A percentile compares a stretch with the other conserved stretches of the same genome.
Conservation (phyloP, 2,888 invertebrate genomes). For the Ennomos erosarius region DNA sequence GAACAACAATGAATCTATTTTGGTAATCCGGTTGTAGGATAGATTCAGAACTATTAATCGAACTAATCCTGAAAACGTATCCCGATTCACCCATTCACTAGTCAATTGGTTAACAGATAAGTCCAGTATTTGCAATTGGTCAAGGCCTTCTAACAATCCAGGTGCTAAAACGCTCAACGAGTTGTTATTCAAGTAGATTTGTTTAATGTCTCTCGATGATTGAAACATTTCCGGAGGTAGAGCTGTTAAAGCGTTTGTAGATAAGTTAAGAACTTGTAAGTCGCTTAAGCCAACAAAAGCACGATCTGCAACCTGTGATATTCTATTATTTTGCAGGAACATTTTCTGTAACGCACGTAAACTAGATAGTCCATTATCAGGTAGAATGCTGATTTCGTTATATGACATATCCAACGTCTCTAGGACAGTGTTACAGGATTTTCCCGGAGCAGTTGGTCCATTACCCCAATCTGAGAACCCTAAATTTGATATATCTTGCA, state of each 20-base stretch:
- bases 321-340: conserved; percentile 90
- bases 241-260: conserved; percentile 91
- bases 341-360: conserved; percentile 89
- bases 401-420: conserved; percentile 90
- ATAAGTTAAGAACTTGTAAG: conserved; percentile 90
- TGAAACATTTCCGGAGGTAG: conserved; percentile 92
- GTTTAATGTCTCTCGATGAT: conserved; percentile 88
- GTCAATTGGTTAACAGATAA: conserved; percentile 90
- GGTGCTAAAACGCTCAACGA: conserved; percentile 90
- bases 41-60: conserved; percentile 91
- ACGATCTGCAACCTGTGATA: conserved; percentile 90
- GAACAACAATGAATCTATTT: conserved; percentile 89
- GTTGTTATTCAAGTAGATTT: conserved; percentile 91
- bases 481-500: conserved; percentile 91
- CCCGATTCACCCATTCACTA: conserved; percentile 91
- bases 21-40: conserved; percentile 89
- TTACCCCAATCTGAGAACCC: conserved; percentile 91
- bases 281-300: conserved; percentile 89
- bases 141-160: conserved; percentile 89
- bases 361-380: conserved; percentile 89
- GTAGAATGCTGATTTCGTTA: conserved; percentile 89
- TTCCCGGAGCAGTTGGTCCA: conserved; percentile 87
- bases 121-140: conserved; percentile 90
- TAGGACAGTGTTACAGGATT: conserved; percentile 88
- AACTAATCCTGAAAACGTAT: conserved; percentile 90